Conservation (phyloP, 2,113 vertebrate species). For the Xiphophorus couchianus region DNA sequence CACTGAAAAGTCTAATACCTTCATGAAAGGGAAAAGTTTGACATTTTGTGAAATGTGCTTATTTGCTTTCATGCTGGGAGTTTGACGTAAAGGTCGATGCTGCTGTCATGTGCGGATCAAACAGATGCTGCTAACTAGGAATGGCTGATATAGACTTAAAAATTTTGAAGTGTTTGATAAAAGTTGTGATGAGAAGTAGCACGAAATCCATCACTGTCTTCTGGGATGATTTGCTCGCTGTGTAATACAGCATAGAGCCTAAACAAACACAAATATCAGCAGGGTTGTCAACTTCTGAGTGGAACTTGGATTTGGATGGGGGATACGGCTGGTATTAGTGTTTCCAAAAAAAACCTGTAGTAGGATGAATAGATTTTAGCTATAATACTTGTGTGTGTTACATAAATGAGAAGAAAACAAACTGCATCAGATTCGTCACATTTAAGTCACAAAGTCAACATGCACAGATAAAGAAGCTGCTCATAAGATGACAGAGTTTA, state of each 20-base stretch:
- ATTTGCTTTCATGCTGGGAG: constrained; percentile 3
- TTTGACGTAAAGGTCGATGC: constrained; percentile 5
- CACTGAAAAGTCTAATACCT: background rate
- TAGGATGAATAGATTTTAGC: background rate
- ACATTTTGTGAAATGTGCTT: constrained; percentile 10
- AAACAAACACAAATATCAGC: background rate
- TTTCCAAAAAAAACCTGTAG: background rate
- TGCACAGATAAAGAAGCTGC: background rate
- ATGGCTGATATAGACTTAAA: background rate
- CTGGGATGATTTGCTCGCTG: background rate
- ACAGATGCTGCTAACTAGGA: background rate
- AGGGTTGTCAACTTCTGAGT: background rate
- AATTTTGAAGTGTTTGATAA: background rate
- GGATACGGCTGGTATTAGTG: background rate
- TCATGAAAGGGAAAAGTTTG: constrained; percentile 1
- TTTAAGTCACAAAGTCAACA: background rate
- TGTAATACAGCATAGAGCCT: background rate
- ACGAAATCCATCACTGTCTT: background rate
- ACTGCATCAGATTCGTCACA: background rate
- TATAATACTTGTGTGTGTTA: background rate
- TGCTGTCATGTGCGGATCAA: background rate
- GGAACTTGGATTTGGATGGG: too few relatives aligned
- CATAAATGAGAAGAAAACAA: background rate
- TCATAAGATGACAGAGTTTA: background rate
- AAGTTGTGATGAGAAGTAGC: background rate